These are phyloP conservation scores for Theodoxus fluviatilis DNA, from an alignment of 2,888 invertebrate genomes.

Conservation along the genomic window DNA sequence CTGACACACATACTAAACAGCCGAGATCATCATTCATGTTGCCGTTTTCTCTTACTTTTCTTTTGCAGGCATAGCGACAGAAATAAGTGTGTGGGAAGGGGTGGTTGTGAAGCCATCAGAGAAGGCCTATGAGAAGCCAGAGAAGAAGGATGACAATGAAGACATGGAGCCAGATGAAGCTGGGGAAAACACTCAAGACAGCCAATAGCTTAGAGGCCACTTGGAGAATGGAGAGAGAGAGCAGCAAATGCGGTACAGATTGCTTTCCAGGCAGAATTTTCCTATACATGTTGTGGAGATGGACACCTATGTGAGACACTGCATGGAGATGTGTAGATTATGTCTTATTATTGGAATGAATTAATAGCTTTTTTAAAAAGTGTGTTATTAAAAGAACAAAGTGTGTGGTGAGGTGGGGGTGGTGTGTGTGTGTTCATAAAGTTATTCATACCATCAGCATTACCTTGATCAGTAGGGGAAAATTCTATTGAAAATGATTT, in stretches of 20 bases:
- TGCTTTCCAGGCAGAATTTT: background rate
- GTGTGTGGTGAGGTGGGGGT: too few relatives aligned
- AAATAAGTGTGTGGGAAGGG: slow-evolving; percentile 96
- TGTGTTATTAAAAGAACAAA: too few relatives aligned
- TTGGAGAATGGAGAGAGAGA: slow-evolving; percentile 5
- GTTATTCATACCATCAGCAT: too few relatives aligned
- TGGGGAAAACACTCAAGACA: slow-evolving; percentile 30
- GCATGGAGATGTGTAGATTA: too few relatives aligned
- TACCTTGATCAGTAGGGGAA: too few relatives aligned
- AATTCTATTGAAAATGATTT: too few relatives aligned
- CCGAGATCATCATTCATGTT: background rate
- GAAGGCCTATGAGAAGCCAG: slow-evolving; percentile 85
- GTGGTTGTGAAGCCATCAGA: slow-evolving; percentile 95
- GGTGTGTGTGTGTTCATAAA: too few relatives aligned
- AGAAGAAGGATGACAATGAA: slow-evolving; percentile 62
- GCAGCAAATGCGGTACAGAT: background rate
- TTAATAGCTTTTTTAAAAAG: too few relatives aligned
- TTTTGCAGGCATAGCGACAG: slow-evolving; percentile 74
- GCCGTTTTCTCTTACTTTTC: background rate
- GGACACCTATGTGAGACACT: too few relatives aligned
- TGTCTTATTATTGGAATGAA: too few relatives aligned
- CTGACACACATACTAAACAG: background rate
- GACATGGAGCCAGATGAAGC: slow-evolving; percentile 42
- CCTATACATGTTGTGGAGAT: too few relatives aligned
- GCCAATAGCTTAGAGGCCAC: background rate